A percentile compares a stretch with the other conserved stretches of the same genome.
phyloP scores from a whole-genome alignment of 1,140 invertebrate genomes.

The Apis florea region DNA sequence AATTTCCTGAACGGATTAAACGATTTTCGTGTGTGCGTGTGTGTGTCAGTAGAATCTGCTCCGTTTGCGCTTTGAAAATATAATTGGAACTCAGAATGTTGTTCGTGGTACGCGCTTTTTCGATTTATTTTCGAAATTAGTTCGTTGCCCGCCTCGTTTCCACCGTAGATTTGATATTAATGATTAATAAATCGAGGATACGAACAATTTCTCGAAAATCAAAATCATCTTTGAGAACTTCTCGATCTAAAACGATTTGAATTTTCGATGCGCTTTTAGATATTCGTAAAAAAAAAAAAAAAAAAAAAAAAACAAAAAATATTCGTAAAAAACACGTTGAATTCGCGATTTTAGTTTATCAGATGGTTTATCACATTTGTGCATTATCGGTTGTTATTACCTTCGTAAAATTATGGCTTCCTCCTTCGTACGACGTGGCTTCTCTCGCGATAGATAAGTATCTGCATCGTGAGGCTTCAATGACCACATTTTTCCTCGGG shows the following conservation, averaged over 20 bases:
- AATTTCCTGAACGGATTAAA: neutral
- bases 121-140: neutral
- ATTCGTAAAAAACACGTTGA: neutral
- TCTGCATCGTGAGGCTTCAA: slow-evolving; percentile 2
- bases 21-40: neutral
- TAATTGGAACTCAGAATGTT: neutral
- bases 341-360: neutral
- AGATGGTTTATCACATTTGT: neutral
- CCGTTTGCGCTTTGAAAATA: neutral
- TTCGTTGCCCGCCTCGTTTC: too few relatives aligned
- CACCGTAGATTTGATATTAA: too few relatives aligned
- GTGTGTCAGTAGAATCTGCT: neutral
- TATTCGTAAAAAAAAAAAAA: too few relatives aligned
- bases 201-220: too few relatives aligned
- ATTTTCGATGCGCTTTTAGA: too few relatives aligned
- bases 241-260: too few relatives aligned
- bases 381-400: slow-evolving; percentile 19
- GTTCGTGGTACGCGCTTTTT: neutral
- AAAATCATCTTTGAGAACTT: too few relatives aligned
- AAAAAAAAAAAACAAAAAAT: too few relatives aligned
- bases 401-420: slow-evolving; percentile 33
- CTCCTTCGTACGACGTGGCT: slow-evolving; percentile 6
- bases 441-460: slow-evolving; percentile 16
- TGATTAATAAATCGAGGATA: too few relatives aligned
- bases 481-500: neutral